A percentile compares a stretch with the other conserved stretches of the same genome.
Evolutionary conservation across 2,888 invertebrate species (phyloP).

Genomic region (Melieria crassipennis): DNA sequence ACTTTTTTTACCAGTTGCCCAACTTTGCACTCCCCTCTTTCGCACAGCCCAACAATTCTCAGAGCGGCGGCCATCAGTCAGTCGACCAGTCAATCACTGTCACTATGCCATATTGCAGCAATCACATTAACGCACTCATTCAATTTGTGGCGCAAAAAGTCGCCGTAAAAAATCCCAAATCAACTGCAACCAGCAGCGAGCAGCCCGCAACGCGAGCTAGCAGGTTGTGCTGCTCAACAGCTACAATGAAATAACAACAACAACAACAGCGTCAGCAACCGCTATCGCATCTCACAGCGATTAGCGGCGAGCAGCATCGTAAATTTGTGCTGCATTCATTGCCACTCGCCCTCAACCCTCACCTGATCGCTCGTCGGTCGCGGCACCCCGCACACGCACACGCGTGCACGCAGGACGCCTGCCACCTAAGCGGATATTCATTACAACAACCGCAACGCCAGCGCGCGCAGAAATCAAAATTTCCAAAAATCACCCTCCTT

Average conservation of each 20-base stretch:
- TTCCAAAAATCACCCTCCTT: background rate
- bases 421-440: conserved; percentile 60
- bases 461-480: conserved; percentile 51
- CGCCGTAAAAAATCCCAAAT: conserved; percentile 21
- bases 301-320: conserved; percentile 31
- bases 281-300: conserved; percentile 21
- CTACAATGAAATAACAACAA: background rate
- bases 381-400: conserved; percentile 7
- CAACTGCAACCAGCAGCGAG: conserved; percentile 36
- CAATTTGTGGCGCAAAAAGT: conserved; percentile 12
- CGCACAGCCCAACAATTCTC: background rate
- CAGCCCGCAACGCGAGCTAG: conserved; percentile 41
- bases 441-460: conserved; percentile 59
- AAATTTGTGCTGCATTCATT: conserved; percentile 23
- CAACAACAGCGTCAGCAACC: background rate
- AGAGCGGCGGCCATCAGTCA: background rate
- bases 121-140: conserved; percentile 46
- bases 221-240: conserved; percentile 37
- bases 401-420: conserved; percentile 18
- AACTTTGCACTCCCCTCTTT: background rate
- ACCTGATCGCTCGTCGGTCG: background rate
- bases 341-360: conserved; percentile 3
- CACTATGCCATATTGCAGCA: conserved; percentile 53
- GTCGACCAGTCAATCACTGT: conserved; percentile 38
- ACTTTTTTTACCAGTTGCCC: background rate